Base-by-base conservation (phyloP, 2,888 invertebrate species). In the Sesamia inferens region DNA sequence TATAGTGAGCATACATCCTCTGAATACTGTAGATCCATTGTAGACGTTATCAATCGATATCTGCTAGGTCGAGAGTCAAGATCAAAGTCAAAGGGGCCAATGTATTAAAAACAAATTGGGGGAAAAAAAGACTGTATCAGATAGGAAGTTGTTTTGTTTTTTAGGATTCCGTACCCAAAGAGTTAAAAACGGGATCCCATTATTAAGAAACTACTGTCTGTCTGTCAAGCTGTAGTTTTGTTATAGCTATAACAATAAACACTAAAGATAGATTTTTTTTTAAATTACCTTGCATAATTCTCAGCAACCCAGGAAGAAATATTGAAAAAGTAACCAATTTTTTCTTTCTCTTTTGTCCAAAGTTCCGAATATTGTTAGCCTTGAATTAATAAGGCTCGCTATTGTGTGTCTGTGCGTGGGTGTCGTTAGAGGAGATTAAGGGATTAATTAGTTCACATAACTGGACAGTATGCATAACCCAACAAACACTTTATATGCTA, bases 401-500 rank as follows among this genome's bases (percentile, higher is more conserved):
- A 62, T 8, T 19, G n/a, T 22, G 19, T 54, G 74, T 59, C 16
- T n/a, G n/a, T 22, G 14, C 58, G 74, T 59, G 19, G 63, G 63
- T 58, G 47, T 63, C 7, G 31, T 22, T 54, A 62, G 19, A 47
- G 6, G 19, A 24, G 65, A 75, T 78, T 78, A 75, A n/a, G 39
- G 61, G 76, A 80, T 78, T 68, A 62, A 62, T 68, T 75, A 66
- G 24, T 66, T 62, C 55, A 62, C 65, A 47, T 68, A 57, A 24
- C 19, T 58, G 14, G 31, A 5, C 65, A 24, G 24, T 72, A 3
- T 59, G 2, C 11, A 11, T 44, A 44, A 24, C 10, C 5, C 55
- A 67, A 57, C 24, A 51, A 51, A 48, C 48, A 48, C n/a, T 5
- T 6, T 42, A 7, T 44, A 22, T 11, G 11, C 24, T 13, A 19